These are phyloP conservation scores for Macaria notata DNA, from an alignment of 2,888 invertebrate genomes.

Conservation along the genomic window DNA sequence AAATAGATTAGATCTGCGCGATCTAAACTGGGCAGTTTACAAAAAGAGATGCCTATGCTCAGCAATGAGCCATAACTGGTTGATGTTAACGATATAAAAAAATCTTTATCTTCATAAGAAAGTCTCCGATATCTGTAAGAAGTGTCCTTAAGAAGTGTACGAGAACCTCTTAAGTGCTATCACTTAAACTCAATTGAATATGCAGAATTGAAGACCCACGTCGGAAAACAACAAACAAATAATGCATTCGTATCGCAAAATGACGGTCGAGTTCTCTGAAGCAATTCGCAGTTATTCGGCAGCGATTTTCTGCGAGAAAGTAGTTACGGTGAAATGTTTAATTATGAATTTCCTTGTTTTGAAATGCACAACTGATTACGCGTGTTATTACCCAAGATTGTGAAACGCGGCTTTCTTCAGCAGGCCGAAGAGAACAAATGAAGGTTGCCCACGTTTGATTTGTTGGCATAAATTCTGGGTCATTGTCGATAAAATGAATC, in stretches of 20 bases:
- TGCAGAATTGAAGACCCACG: conserved; percentile 11
- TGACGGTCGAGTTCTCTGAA: conserved; percentile 20
- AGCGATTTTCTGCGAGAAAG: conserved; percentile 17
- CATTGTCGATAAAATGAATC: too few species aligned
- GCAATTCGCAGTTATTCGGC: conserved; percentile 16
- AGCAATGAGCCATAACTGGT: too few species aligned
- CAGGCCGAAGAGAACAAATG: background rate
- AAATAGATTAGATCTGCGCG: too few species aligned
- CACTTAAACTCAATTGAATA: conserved; percentile 1
- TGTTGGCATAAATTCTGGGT: too few species aligned
- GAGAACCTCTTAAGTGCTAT: background rate
- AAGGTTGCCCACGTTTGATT: background rate
- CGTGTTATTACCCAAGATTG: conserved; percentile 6
- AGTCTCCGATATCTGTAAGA: too few species aligned
- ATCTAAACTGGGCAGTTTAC: too few species aligned
- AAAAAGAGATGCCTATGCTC: too few species aligned
- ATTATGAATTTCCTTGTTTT: conserved; percentile 22
- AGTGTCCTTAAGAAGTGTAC: background rate
- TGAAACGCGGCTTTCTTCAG: conserved; percentile 10
- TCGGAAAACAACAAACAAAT: conserved; percentile 22
- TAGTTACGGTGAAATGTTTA: conserved; percentile 13
- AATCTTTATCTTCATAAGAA: too few species aligned
- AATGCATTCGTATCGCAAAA: conserved; percentile 16
- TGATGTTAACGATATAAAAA: too few species aligned
- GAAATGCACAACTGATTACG: conserved; percentile 12